These are phyloP conservation scores for Phocides pigmalion DNA, from an alignment of 1,140 invertebrate species.

Conservation along the genomic window DNA sequence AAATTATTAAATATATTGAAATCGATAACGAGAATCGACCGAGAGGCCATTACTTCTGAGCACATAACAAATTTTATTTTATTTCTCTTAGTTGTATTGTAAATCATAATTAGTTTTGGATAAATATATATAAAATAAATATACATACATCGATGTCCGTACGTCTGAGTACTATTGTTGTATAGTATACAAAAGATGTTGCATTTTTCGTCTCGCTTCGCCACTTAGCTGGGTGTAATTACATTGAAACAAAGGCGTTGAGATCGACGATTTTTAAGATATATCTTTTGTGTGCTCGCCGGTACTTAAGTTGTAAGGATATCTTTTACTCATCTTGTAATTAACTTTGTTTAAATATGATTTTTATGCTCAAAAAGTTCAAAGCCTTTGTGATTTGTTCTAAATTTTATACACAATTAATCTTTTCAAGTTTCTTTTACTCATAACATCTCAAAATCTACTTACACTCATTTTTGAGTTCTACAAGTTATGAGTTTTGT, in stretches of 20 bases:
- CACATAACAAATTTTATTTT: too few relatives aligned
- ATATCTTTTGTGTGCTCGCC: constrained; percentile 17
- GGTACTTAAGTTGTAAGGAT: constrained; percentile 14
- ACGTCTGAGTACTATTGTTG: constrained; percentile 5
- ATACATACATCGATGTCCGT: too few relatives aligned
- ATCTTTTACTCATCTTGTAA: constrained; percentile 1
- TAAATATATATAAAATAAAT: too few relatives aligned
- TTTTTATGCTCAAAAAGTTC: background rate
- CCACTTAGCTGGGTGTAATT: constrained; percentile 38
- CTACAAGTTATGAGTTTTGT: too few relatives aligned
- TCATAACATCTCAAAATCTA: too few relatives aligned
- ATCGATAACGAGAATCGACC: too few relatives aligned
- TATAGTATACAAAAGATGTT: constrained; percentile 28
- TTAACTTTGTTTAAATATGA: constrained; percentile 1
- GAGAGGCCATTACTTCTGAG: too few relatives aligned
- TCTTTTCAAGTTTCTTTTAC: background rate
- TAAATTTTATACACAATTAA: background rate
- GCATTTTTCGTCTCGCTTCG: constrained; percentile 31
- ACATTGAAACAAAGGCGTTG: constrained; percentile 38
- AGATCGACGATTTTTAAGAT: constrained; percentile 38
- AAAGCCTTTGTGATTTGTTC: background rate
- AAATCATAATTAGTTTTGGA: too few relatives aligned
- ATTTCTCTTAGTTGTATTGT: too few relatives aligned
- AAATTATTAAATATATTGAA: too few relatives aligned
- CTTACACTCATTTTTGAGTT: too few relatives aligned